Percentiles rank a stretch among this genome's conserved stretches.
Evolutionary conservation across 2,113 vertebrate genomes (phyloP).

Genomic region (Anhinga anhinga): DNA sequence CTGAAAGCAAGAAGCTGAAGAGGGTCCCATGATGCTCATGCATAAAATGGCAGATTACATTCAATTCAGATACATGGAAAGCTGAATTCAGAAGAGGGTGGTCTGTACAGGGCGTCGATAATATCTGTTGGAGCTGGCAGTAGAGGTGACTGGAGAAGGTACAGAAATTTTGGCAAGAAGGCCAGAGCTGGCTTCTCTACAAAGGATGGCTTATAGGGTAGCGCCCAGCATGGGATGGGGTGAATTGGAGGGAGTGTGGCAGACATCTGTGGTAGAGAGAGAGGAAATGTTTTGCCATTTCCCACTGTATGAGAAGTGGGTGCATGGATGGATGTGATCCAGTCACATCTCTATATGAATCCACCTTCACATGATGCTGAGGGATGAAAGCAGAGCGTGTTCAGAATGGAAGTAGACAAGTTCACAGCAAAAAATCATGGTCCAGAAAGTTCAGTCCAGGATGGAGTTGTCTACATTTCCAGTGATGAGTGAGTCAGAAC

Average conservation of each 20-base stretch:
- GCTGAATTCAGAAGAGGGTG: background rate
- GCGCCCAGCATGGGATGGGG: background rate
- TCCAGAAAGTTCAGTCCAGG: background rate
- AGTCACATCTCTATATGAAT: background rate
- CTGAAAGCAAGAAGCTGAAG: constrained; percentile 20
- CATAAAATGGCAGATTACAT: background rate
- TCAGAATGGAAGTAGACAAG: background rate
- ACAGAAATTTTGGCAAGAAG: background rate
- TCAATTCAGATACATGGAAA: background rate
- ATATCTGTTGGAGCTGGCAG: background rate
- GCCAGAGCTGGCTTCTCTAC: background rate
- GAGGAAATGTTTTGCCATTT: background rate
- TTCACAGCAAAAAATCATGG: background rate
- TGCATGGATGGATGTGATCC: background rate
- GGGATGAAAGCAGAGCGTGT: background rate
- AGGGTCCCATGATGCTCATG: background rate
- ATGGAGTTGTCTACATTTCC: background rate
- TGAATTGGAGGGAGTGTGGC: background rate
- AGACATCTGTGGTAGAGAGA: background rate
- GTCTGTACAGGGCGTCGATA: background rate
- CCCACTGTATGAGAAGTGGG: background rate
- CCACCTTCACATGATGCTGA: background rate
- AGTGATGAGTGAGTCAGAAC: background rate
- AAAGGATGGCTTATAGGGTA: background rate
- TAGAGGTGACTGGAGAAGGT: background rate